A percentile compares a stretch with the other conserved stretches of the same genome.
Evolutionary conservation across 2,888 invertebrate genomes (phyloP).

Genomic region (Thalpophila matura): DNA sequence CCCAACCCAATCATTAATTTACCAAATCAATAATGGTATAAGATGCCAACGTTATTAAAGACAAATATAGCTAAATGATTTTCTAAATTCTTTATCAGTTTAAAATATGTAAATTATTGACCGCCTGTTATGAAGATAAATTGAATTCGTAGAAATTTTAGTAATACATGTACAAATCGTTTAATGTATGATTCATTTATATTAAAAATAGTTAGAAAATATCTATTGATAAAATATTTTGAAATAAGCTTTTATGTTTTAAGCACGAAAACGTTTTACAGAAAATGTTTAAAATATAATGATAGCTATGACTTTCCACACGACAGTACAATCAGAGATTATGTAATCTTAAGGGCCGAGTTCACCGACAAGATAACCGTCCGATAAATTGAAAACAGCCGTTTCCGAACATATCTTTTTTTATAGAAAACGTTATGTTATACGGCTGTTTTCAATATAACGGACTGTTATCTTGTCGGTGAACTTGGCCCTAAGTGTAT

Average conservation of each 20-base stretch:
- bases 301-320: slow-evolving; percentile 6
- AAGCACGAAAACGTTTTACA: background rate
- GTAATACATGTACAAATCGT: slow-evolving; percentile 20
- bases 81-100: background rate
- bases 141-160: slow-evolving; percentile 13
- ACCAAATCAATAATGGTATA: too few relatives aligned
- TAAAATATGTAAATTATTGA: slow-evolving; percentile 13
- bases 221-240: background rate
- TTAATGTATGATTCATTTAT: too few relatives aligned
- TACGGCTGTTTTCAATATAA: too few relatives aligned
- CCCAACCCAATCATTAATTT: too few relatives aligned
- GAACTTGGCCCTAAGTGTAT: too few relatives aligned
- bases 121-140: background rate
- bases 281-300: background rate
- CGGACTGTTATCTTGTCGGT: too few relatives aligned
- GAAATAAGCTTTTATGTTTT: too few relatives aligned
- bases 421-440: too few relatives aligned
- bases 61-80: background rate
- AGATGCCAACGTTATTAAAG: background rate
- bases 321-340: background rate
- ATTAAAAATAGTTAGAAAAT: too few relatives aligned
- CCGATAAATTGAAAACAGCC: too few relatives aligned
- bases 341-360: slow-evolving; percentile 29
- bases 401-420: too few relatives aligned
- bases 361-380: too few relatives aligned